Conservation (phyloP, 1,140 invertebrate genomes). For the Eumaeus atala region DNA sequence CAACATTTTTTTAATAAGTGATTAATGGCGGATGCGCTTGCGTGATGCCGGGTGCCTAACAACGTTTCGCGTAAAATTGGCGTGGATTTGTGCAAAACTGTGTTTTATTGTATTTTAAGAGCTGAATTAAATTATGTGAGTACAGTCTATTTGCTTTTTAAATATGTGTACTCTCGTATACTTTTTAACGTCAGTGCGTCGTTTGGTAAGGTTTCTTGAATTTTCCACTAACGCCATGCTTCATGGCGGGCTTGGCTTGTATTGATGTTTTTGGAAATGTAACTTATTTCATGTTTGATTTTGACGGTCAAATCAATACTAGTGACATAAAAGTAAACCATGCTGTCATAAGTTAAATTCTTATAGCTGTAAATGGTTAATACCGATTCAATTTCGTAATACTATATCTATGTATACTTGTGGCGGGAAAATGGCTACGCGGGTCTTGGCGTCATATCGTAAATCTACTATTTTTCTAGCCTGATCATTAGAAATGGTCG, state of each 20-base stretch:
- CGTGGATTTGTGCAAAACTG: conserved; percentile 47
- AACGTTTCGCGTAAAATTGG: conserved; percentile 58
- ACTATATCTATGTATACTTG: conserved; percentile 3
- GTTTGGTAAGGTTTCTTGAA: conserved; percentile 45
- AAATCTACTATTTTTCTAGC: conserved; percentile 20
- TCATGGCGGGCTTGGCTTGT: conserved; percentile 50
- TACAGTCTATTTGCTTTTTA: conserved; percentile 12
- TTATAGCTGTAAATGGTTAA: no score
- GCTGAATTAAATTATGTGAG: conserved; percentile 14
- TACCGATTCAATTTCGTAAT: background rate
- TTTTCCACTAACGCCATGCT: conserved; percentile 64
- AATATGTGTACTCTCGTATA: background rate
- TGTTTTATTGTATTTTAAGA: conserved; percentile 33
- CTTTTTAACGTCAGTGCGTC: conserved; percentile 7
- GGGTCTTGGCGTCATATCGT: conserved; percentile 1
- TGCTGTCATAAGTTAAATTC: no score
- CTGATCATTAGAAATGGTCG: conserved; percentile 46
- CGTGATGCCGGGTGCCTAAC: conserved; percentile 68
- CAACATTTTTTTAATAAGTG: conserved; percentile 15
- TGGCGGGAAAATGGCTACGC: conserved; percentile 19
- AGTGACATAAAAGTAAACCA: no score
- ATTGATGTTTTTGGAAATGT: conserved; percentile 41
- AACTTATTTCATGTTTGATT: background rate
- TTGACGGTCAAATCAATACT: no score
- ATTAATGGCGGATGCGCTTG: conserved; percentile 67